Evolutionary conservation across 2,888 invertebrate genomes (phyloP), one percentile per base, ranked within the genome.

Genomic region (Habroteleia sp.): DNA sequence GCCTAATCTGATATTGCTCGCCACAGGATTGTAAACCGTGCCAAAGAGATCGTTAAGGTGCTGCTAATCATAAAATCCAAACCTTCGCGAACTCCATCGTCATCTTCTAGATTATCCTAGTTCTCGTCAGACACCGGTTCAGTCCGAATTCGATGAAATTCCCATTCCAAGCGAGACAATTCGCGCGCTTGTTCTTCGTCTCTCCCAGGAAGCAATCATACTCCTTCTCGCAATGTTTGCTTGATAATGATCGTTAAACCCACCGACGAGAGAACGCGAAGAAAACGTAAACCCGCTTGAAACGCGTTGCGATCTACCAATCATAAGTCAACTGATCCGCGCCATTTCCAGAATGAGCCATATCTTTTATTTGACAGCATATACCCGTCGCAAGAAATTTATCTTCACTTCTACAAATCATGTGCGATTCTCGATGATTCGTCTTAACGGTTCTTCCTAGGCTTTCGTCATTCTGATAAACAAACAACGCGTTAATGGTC

Each of bases 1-100:
- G 56, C 44, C 62, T 74, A 71, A 74, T 77, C 71, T 77, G 48
- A 60, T 54, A 54, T 48, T 23, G 50, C 58, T 33, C 81, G 84
- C 82, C 82, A 63, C 56, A 37, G 75, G 78, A 79, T 77, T 77
- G 79, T 83, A 83, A 84, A 84, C 83, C 80, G 80, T 79, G 71
- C 66, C 77, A 76, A 69, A 46, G 62, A 68, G 62, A 79, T 77
- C 77, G 76, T 81, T 80, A 77, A 77, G 77, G 31, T 65, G 79
- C 78, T 77, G 78, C 77, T 79, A 79, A 81, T 80, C 79, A 80
- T 80, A 82, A 83, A 82, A 77, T 71, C 27, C 62, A 54, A 54
- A 54, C 33, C 5, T 13, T 33, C 33, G 33, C 33, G 11, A 13
- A 5, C 33, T 33, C 13, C 33, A 4, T 33, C 33, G 33, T 33